phyloP scores from a whole-genome alignment of 2,797 vertebrate species.

The Pogoniulus pusillus region DNA sequence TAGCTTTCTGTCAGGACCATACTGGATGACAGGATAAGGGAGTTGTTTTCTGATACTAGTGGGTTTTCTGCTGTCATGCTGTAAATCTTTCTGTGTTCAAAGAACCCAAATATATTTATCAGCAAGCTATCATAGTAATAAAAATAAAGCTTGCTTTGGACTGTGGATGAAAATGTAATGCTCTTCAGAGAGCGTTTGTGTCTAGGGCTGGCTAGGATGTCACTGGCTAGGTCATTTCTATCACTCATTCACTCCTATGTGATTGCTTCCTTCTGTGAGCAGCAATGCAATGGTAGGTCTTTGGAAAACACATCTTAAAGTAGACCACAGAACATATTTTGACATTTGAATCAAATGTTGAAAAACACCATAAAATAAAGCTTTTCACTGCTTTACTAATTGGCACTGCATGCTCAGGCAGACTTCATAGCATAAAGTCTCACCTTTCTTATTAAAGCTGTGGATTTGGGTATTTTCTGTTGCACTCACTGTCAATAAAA shows the following conservation, averaged over 20 bases:
- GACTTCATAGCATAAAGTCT: fast-evolving
- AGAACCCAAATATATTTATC: background rate
- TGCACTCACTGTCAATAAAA: background rate
- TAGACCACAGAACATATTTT: background rate
- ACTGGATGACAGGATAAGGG: background rate
- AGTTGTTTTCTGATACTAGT: background rate
- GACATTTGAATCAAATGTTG: background rate
- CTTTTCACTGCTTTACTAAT: background rate
- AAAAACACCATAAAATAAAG: background rate
- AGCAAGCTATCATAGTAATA: background rate
- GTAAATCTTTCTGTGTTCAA: background rate
- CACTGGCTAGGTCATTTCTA: background rate
- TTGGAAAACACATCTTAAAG: background rate
- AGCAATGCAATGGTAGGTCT: background rate
- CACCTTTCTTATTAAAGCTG: background rate
- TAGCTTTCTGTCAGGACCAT: background rate
- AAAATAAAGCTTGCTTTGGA: background rate
- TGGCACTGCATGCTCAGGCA: fast-evolving
- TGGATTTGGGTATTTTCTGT: background rate
- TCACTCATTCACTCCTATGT: background rate
- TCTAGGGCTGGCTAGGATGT: background rate
- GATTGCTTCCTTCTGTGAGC: background rate
- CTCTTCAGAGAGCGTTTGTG: background rate
- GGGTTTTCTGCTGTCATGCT: background rate
- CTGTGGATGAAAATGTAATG: background rate